Evolutionary conservation across 1,140 invertebrate species (phyloP).

Genomic region (Panagrolaimus sp.): DNA sequence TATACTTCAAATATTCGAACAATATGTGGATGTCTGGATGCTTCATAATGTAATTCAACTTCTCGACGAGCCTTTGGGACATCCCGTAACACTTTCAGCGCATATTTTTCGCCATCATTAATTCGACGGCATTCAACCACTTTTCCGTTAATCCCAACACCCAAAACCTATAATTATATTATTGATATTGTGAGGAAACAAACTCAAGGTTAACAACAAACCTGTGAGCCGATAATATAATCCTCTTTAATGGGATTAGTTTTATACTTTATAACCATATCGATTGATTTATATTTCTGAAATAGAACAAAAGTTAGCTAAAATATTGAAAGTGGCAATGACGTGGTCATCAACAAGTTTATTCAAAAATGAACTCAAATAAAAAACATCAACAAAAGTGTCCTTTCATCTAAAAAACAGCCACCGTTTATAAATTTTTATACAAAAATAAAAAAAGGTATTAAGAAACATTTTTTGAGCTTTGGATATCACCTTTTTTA

Average conservation of each 20-base stretch:
- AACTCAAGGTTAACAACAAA: conserved; percentile 15
- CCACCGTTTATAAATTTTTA: no score
- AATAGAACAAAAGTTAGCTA: no score
- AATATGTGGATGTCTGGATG: conserved; percentile 80
- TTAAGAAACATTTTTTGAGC: no score
- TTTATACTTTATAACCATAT: conserved; percentile 21
- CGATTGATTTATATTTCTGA: no score
- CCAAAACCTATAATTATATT: conserved; percentile 67
- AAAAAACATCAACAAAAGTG: no score
- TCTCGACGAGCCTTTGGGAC: conserved; percentile 83
- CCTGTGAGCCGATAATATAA: conserved; percentile 33
- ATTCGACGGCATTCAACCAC: conserved; percentile 69
- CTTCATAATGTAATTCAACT: conserved; percentile 88
- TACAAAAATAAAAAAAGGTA: no score
- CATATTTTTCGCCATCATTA: conserved; percentile 70
- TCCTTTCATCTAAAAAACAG: no score
- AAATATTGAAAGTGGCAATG: no score
- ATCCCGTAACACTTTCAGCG: conserved; percentile 84
- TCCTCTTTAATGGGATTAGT: conserved; percentile 44
- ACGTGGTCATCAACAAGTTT: no score
- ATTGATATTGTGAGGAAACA: neutral
- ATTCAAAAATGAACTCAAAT: no score
- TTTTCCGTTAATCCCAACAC: conserved; percentile 94
- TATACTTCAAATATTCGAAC: conserved; percentile 90
- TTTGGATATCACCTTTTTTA: no score